Evolutionary conservation across 2,113 vertebrate genomes (phyloP).

Genomic region (Stomatorhinus ivindoensis): DNA sequence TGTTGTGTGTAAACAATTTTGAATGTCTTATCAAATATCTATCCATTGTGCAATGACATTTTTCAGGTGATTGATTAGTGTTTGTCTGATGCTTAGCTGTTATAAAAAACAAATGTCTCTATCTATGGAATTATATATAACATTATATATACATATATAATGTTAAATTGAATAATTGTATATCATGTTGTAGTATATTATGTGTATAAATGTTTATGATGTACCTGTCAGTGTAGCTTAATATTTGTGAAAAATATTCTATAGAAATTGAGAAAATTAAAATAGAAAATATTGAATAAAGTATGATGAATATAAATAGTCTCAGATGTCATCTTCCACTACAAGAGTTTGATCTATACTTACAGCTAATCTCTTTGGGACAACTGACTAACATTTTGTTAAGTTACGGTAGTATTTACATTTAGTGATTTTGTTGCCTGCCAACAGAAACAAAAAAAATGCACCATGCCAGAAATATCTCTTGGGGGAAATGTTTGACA

Average conservation of each 20-base stretch:
- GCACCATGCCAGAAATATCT: background rate
- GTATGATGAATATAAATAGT: conserved; percentile 40
- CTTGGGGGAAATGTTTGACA: background rate
- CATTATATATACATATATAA: conserved; percentile 37
- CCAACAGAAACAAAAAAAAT: background rate
- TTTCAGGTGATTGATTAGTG: conserved; percentile 39
- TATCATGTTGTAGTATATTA: conserved; percentile 53
- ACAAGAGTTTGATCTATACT: background rate
- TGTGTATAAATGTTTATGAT: conserved; percentile 50
- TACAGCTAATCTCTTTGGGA: background rate
- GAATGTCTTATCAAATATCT: conserved; percentile 27
- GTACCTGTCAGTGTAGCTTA: conserved; percentile 64
- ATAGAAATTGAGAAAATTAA: conserved; percentile 41
- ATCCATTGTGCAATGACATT: conserved; percentile 32
- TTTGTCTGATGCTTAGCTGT: conserved; percentile 53
- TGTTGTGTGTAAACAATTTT: conserved; percentile 41
- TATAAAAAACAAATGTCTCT: conserved; percentile 42
- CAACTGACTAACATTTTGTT: background rate
- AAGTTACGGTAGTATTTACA: background rate
- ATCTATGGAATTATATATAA: conserved; percentile 30
- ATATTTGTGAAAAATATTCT: conserved; percentile 57
- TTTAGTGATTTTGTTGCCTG: background rate
- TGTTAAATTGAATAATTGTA: conserved; percentile 36
- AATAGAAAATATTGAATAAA: conserved; percentile 59
- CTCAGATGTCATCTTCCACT: background rate